Base-by-base conservation (phyloP, 2,888 invertebrate genomes). In the Cephus pygmeus region DNA sequence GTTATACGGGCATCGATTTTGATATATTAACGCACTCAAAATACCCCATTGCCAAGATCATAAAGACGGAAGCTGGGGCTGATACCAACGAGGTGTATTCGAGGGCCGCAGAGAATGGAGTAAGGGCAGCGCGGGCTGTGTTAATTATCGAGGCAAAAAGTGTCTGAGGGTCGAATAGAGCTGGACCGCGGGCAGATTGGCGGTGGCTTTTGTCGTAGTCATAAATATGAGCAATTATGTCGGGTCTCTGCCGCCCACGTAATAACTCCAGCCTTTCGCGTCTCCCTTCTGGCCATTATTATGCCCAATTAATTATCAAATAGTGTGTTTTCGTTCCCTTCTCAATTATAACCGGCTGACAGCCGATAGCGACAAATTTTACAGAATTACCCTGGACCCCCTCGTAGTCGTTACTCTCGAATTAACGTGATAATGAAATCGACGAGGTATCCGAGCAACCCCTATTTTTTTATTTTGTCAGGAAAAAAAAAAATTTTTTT, bases 141-240 rank as follows among this genome's bases (percentile, higher is more conserved):
- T 77, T 77, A 77, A 77, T 77, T 77, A 77, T 77, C 75, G 77
- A 75, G 34, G 77, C 77, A 77, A 77, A 77, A 77, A 77, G 74
- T 75, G 34, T 40, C 40, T 71, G 77, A 77, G 75, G 74, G 77
- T 69, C 73, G 77, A 74, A 69, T 74, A 34, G 71, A 33, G 69
- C 75, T 69, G 77, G 77, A 77, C 77, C 77, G 74, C 34, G 73
- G 77, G 69, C 77, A 77, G 77, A 77, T 77, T 77, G 75, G 40
- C 30, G 31, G 77, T 75, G 77, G 77, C 77, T 73, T 77, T 77
- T 77, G 77, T 77, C 77, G 75, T 74, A 77, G 75, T 75, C 75
- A 77, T 77, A 77, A 77, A 77, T 77, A 77, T 77, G 75, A 74
- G 77, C 77, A 77, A 77, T 77, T 77, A 77, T 75, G 71, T 75